Base-by-base conservation (phyloP, 2,888 invertebrate genomes). In the Rhingia rostrata region DNA sequence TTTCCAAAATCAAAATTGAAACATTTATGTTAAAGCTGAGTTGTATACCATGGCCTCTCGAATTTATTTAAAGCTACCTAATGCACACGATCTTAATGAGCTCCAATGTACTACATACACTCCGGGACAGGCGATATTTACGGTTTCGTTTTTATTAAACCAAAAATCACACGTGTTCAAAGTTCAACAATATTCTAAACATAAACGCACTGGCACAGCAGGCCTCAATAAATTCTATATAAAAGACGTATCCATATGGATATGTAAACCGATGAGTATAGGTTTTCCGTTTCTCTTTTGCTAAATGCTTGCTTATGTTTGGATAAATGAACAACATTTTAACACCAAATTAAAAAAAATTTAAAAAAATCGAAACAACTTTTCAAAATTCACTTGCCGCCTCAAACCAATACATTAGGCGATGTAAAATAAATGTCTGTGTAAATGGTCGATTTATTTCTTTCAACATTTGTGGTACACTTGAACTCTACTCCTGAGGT, bases 101-200 rank as follows among this genome's bases (percentile, higher is more conserved):
- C 51, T 43, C 35, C 33, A 14, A 30, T 33, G 43, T 41, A 32
- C 47, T 4, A 9, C 14, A 6, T 39, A 14, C 49, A 22, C 30
- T 37, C 69, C 39, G 58, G 37, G 56, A 45, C n/a, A 58, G 53
- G 14, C 51, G 63, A 73, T 73, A 73, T 73, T 73, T 73, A 73
- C 73, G 43, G 32, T 73, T 73, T 37, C 6, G 32, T 45, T 67
- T 67, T 75, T 53, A 67, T 67, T 67, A 60, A 67, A 60, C 51
- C 5, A 7, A 22, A 22, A 60, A 60, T 67, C 41, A 75, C 75
- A 75, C 66, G 75, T 75, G 75, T 60, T 75, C 67, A 51, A 66
- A 67, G 43, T 53, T 35, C 58, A 49, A 74, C 30, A 49, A 74
- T 56, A 47, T 47, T 66, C 60, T 67, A 60, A 75, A 67, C 75